Evolutionary conservation across 2,797 vertebrate species (phyloP).

Genomic region (Propithecus perrieri): DNA sequence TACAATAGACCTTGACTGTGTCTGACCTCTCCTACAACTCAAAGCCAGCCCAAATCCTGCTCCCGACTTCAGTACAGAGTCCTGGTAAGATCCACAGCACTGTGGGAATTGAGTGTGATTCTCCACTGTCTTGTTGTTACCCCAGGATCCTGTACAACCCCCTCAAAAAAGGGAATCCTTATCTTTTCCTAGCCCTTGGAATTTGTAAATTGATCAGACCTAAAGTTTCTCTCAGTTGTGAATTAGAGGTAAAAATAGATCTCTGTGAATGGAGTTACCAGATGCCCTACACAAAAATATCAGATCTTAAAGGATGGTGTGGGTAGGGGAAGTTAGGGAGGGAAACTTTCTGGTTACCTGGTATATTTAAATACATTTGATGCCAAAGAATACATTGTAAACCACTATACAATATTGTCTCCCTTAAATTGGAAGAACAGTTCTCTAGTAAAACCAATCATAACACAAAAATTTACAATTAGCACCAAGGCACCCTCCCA

Average conservation of each 20-base stretch:
- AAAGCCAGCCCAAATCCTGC: neutral
- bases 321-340: neutral
- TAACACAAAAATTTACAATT: neutral
- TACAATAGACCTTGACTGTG: neutral
- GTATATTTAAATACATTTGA: constrained; percentile 4
- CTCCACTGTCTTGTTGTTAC: neutral
- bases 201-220: constrained; percentile 21
- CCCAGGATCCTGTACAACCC: neutral
- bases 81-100: neutral
- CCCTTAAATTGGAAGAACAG: neutral
- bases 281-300: neutral
- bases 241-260: constrained; percentile 13
- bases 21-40: neutral
- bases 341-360: neutral
- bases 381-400: neutral
- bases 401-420: neutral
- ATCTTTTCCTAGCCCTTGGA: neutral
- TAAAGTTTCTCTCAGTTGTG: constrained; percentile 22
- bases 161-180: neutral
- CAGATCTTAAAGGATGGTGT: neutral
- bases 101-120: neutral
- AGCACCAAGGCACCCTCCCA: neutral
- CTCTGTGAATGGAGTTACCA: constrained; percentile 14
- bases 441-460: neutral
- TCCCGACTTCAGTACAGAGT: neutral